Conservation (phyloP, 1,140 invertebrate genomes). For the Drosophila subpulchrella region DNA sequence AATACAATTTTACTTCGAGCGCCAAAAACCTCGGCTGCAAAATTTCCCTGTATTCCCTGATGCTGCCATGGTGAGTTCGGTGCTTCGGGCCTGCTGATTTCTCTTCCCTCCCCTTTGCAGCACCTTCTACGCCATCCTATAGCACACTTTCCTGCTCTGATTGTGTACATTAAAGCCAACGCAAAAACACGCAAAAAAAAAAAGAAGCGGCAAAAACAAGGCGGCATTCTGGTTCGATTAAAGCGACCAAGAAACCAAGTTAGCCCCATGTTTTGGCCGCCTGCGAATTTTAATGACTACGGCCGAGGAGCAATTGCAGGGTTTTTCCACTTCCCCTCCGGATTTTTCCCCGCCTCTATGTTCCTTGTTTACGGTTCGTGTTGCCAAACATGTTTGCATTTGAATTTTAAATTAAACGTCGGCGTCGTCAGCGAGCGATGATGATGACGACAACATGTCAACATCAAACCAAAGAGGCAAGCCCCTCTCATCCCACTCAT, state of each 20-base stretch:
- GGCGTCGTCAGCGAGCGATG: slow-evolving; percentile 42
- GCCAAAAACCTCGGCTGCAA: not conserved
- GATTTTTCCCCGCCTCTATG: not conserved
- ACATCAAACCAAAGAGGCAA: slow-evolving; percentile 51
- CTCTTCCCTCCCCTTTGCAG: not conserved
- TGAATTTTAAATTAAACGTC: slow-evolving; percentile 79
- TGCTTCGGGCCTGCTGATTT: slow-evolving; percentile 36
- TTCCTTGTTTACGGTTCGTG: slow-evolving; percentile 27
- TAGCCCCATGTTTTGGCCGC: slow-evolving; percentile 64
- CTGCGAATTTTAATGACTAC: slow-evolving; percentile 75
- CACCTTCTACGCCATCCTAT: slow-evolving; percentile 39
- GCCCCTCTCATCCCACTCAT: not conserved
- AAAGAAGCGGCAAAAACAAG: not conserved
- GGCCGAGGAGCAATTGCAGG: slow-evolving; percentile 6
- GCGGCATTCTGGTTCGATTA: slow-evolving; percentile 30
- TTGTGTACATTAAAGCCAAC: slow-evolving; percentile 56
- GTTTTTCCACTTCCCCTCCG: not conserved
- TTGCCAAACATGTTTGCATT: slow-evolving; percentile 74
- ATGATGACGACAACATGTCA: slow-evolving; percentile 59
- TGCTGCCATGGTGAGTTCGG: slow-evolving; percentile 49
- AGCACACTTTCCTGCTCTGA: slow-evolving; percentile 76
- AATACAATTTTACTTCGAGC: not conserved
- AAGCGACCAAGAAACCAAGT: slow-evolving; percentile 49
- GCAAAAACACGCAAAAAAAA: not conserved
- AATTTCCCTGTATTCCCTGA: slow-evolving; percentile 35